Evolutionary conservation across 2,888 invertebrate genomes (phyloP).

Genomic region (Cantharis rufa): DNA sequence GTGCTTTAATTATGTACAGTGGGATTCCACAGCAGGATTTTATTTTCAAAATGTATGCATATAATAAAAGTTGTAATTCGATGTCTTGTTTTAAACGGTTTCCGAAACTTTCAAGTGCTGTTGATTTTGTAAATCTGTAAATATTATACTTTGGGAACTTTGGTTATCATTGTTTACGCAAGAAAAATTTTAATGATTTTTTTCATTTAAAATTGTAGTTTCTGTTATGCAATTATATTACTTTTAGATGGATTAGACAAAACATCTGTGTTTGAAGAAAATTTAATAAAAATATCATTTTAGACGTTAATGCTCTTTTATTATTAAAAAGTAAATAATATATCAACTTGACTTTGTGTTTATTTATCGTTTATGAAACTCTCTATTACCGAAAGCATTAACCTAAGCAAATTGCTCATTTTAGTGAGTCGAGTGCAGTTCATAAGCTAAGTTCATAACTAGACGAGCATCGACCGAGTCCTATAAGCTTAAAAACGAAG

Average conservation of each 20-base stretch:
- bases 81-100: neutral
- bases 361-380: too few relatives aligned
- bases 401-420: too few relatives aligned
- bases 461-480: too few relatives aligned
- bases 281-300: neutral
- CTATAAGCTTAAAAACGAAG: too few relatives aligned
- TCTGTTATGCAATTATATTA: neutral
- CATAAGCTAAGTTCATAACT: too few relatives aligned
- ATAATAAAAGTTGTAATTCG: neutral
- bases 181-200: neutral
- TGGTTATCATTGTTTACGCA: neutral
- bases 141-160: neutral
- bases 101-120: neutral
- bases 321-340: neutral
- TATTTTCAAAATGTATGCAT: neutral
- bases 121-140: neutral
- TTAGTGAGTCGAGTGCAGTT: too few relatives aligned
- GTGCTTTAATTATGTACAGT: neutral
- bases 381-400: too few relatives aligned
- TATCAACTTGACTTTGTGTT: too few relatives aligned
- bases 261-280: neutral
- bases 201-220: neutral
- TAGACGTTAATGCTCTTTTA: neutral
- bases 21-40: neutral
- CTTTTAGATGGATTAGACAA: neutral